phyloP scores from a whole-genome alignment of 2,113 vertebrate genomes.

The Lutjanus erythropterus region DNA sequence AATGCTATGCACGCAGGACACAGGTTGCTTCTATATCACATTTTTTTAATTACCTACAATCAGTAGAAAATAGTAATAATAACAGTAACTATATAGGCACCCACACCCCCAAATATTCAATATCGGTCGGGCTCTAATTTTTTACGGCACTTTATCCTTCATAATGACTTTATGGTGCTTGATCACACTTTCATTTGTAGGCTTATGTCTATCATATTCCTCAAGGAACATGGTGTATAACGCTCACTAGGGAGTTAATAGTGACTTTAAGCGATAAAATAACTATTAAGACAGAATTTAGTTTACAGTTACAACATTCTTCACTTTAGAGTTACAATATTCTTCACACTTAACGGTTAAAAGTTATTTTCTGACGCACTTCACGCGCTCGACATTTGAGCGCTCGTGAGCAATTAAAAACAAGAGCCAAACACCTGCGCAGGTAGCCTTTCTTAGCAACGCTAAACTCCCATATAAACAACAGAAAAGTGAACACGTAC shows the following conservation, averaged over 20 bases:
- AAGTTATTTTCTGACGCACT: neutral
- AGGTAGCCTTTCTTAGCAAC: neutral
- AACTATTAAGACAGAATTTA: too few species aligned
- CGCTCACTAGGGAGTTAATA: neutral
- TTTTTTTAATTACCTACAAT: too few species aligned
- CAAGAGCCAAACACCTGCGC: constrained; percentile 48
- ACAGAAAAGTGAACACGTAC: neutral
- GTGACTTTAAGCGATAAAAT: neutral
- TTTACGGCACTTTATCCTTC: neutral
- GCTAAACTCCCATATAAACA: neutral
- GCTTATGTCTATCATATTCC: neutral
- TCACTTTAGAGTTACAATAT: neutral
- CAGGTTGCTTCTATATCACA: too few species aligned
- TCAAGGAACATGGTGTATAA: neutral
- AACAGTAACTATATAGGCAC: too few species aligned
- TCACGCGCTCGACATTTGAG: neutral
- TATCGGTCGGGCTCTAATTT: too few species aligned
- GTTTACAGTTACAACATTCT: neutral
- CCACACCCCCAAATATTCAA: too few species aligned
- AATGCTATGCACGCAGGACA: too few species aligned
- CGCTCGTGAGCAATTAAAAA: constrained; percentile 19
- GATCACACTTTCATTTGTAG: too few species aligned
- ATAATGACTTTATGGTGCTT: neutral
- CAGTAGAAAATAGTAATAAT: too few species aligned
- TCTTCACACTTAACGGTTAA: too few species aligned